Conservation (phyloP, 2,113 vertebrate species). For the Danionella cerebrum region DNA sequence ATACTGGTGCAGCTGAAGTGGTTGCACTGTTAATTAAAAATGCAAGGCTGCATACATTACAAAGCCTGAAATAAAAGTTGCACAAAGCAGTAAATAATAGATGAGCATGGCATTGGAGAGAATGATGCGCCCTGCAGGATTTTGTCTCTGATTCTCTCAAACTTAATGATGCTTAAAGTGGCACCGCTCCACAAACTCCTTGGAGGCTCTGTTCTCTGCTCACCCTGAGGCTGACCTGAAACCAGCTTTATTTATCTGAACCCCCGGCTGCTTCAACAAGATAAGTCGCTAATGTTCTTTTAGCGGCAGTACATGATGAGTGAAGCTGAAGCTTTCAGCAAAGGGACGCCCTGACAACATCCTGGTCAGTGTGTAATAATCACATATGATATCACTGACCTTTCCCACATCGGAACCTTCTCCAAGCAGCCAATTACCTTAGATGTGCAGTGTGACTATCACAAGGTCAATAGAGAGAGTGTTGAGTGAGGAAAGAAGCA, state of each 20-base stretch:
- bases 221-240: conserved; percentile 1
- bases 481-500: background rate
- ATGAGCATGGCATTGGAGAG: conserved; percentile 24
- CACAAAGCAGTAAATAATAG: conserved; percentile 29
- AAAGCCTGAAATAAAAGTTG: conserved; percentile 31
- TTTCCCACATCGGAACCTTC: background rate
- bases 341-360: background rate
- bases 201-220: background rate
- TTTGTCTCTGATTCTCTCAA: conserved; percentile 3
- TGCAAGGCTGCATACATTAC: conserved; percentile 24
- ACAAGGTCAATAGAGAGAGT: background rate
- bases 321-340: background rate
- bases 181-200: background rate
- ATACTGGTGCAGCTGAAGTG: no score
- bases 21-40: background rate
- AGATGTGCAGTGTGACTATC: background rate
- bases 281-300: background rate
- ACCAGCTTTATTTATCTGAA: background rate
- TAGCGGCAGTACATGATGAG: background rate
- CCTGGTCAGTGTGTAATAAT: background rate
- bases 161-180: conserved; percentile 9
- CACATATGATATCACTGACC: conserved; percentile 15
- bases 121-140: conserved; percentile 16
- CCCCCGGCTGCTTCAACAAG: background rate
- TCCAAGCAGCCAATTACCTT: conserved; percentile 2